Conservation (phyloP, 2,113 vertebrate species). For the Podarcis cretensis region DNA sequence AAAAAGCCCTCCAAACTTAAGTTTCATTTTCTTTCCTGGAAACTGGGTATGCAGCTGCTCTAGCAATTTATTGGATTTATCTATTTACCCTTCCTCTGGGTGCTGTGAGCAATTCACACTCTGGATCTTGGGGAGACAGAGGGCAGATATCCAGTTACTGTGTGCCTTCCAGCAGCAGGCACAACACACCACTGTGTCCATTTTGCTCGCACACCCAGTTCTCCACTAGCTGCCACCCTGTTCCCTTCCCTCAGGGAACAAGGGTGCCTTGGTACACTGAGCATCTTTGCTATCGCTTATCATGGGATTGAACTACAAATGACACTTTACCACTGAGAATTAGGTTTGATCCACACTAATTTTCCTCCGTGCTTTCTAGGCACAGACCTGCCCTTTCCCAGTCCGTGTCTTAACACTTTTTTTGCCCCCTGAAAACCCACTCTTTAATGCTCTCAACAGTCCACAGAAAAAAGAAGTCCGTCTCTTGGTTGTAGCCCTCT, state of each 20-base stretch:
- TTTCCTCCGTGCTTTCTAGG: too few species aligned
- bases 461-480: too few species aligned
- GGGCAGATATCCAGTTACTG: neutral
- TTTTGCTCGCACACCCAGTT: too few species aligned
- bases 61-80: neutral
- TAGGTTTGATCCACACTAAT: too few species aligned
- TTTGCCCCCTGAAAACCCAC: too few species aligned
- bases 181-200: neutral
- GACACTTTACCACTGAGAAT: neutral
- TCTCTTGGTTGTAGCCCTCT: too few species aligned
- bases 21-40: neutral
- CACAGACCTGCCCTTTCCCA: too few species aligned
- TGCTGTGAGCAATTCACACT: neutral
- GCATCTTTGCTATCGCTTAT: neutral
- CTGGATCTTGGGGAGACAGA: neutral
- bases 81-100: neutral
- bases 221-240: too few species aligned
- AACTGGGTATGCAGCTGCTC: neutral
- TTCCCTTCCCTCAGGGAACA: too few species aligned
- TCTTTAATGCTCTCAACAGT: too few species aligned
- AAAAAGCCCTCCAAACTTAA: too few species aligned
- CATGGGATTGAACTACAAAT: neutral
- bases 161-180: neutral
- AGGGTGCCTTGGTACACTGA: neutral
- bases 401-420: too few species aligned